Evolutionary conservation across 2,888 invertebrate species (phyloP), one percentile per base, ranked within the genome.

Genomic region (Eucera pruinosa): DNA sequence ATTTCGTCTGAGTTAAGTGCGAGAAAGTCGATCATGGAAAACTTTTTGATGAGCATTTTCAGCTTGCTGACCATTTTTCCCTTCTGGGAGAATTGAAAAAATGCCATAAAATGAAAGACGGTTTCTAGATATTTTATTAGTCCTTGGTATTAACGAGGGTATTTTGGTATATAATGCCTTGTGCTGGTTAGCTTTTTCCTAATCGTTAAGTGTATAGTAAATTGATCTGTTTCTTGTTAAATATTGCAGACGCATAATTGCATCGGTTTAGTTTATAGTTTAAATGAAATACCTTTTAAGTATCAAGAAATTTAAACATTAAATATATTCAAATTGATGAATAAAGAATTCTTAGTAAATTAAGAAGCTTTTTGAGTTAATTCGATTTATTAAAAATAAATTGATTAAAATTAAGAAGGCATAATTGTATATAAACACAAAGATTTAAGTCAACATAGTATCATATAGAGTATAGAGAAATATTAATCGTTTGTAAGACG

Each of bases 1-100:
- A 69, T 61, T 58, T 43, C 55, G 36, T 27, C 25, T 30, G 23
- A 30, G 27, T 36, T 41, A 52, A 18, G n/a, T n/a, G n/a, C 52
- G 45, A 48, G 65, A 48, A 70, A 55, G 23, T 13, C 18, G 33
- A 43, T 9, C 36, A 25, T 25, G 11, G 18, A n/a, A n/a, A n/a
- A n/a, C 33, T 36, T 30, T 36, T 43, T 7, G 18, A 62, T 39
- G 0, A 18, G 0, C 7, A 25, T 18, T 25, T 36, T 7, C 18
- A 7, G 9, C 11, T 2, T 1, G n/a, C 15, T 5, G 57, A 20
- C 9, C 3, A 2, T 27, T 43, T 48, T 18, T 13, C 1, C 23
- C 6, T 33, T 1, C 6, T 9, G 18, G 0, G 7, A 50, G 13
- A 13, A 25, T 4, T 4, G 33, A 33, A 0, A 15, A 1, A n/a